phyloP scores from a whole-genome alignment of 2,888 invertebrate species.

The Acanthococcus lagerstroemiae region DNA sequence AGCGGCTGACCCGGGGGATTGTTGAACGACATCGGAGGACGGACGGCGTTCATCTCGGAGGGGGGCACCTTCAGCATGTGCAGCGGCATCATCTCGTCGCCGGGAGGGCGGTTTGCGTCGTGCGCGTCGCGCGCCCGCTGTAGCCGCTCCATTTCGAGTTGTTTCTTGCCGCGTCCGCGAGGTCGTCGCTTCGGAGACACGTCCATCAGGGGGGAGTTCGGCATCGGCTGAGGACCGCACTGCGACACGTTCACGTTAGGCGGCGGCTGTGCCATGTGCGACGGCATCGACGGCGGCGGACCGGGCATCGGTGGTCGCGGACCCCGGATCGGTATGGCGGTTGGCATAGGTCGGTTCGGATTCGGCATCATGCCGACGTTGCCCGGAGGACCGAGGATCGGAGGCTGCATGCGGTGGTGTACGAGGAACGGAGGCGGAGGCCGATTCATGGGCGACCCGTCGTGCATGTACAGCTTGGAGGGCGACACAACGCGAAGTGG shows the following conservation, averaged over 20 bases:
- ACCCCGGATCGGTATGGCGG: constrained; percentile 37
- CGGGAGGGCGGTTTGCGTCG: not conserved
- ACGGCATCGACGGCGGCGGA: constrained; percentile 40
- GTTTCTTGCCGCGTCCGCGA: constrained; percentile 15
- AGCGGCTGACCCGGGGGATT: constrained; percentile 1
- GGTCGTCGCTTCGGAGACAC: constrained; percentile 1
- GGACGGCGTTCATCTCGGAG: not conserved
- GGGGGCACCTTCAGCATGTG: not conserved
- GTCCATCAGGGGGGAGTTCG: not conserved
- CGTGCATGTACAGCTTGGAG: constrained; percentile 32
- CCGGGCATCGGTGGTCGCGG: constrained; percentile 40
- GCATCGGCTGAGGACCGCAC: not conserved
- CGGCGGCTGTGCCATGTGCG: constrained; percentile 43
- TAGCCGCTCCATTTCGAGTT: constrained; percentile 9
- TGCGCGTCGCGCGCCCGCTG: not conserved
- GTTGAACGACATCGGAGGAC: not conserved
- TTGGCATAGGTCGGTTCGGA: constrained; percentile 31
- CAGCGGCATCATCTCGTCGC: constrained; percentile 16
- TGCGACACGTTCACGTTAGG: constrained; percentile 31
- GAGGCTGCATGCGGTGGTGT: not conserved
- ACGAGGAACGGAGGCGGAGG: constrained; percentile 40
- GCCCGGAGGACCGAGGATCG: not conserved
- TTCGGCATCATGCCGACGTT: constrained; percentile 6
- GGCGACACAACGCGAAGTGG: constrained; percentile 34
- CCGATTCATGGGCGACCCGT: constrained; percentile 37